Evolutionary conservation across 1,140 invertebrate species (phyloP).

Genomic region (Neodiprion pinetum): DNA sequence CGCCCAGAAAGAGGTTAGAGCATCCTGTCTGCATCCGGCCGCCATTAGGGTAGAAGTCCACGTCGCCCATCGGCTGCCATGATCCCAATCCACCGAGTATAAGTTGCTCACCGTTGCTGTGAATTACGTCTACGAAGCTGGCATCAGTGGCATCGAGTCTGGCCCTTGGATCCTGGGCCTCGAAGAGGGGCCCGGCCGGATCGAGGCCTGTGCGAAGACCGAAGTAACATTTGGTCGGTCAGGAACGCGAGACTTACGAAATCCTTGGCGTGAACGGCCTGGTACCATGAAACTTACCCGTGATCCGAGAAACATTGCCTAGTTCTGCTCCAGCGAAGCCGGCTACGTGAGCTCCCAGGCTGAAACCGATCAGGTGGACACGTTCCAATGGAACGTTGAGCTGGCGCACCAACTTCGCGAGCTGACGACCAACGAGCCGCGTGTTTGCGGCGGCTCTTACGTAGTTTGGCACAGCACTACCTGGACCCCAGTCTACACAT

Average conservation of each 20-base stretch:
- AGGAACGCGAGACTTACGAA: background rate
- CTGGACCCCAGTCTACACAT: conserved; percentile 94
- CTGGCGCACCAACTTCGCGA: conserved; percentile 73
- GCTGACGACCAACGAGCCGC: conserved; percentile 87
- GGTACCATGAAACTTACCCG: conserved; percentile 64
- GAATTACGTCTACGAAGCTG: conserved; percentile 92
- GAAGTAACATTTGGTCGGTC: background rate
- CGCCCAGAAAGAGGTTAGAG: conserved; percentile 83
- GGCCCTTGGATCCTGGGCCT: conserved; percentile 82
- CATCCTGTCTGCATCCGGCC: conserved; percentile 90
- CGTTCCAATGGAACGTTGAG: conserved; percentile 68
- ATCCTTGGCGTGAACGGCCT: background rate
- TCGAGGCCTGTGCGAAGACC: conserved; percentile 72
- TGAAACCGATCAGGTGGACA: conserved; percentile 92
- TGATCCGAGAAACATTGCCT: conserved; percentile 84
- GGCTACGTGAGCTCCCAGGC: conserved; percentile 89
- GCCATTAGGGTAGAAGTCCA: conserved; percentile 93
- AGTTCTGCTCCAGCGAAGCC: conserved; percentile 91
- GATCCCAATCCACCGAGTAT: conserved; percentile 84
- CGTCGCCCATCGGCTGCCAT: conserved; percentile 87
- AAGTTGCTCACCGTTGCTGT: conserved; percentile 90
- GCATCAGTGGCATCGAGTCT: conserved; percentile 86
- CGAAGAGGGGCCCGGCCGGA: conserved; percentile 89
- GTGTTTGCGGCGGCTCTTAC: conserved; percentile 93
- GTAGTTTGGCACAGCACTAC: conserved; percentile 91